These are phyloP conservation scores for Chiroxiphia lanceolata DNA, from an alignment of 2,797 vertebrate genomes.

Conservation along the genomic window DNA sequence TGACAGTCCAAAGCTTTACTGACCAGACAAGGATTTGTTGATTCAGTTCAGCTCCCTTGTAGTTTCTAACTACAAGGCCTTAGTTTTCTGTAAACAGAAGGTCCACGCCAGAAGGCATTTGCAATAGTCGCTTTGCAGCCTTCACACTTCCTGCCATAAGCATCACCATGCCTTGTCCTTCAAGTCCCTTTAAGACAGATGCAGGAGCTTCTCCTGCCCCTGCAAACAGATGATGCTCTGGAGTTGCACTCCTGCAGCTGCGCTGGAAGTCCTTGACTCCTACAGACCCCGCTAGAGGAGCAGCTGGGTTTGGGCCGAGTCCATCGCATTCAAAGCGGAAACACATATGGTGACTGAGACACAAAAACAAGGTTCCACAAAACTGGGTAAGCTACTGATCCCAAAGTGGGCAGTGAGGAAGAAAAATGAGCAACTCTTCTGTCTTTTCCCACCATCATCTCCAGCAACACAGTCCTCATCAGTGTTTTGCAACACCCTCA, in stretches of 20 bases:
- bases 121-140: neutral
- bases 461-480: neutral
- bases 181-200: neutral
- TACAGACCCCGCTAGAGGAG: neutral
- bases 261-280: neutral
- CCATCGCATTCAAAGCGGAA: neutral
- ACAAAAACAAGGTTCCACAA: neutral
- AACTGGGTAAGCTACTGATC: neutral
- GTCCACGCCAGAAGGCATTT: neutral
- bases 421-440: neutral
- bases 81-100: neutral
- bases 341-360: neutral
- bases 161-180: neutral
- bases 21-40: neutral
- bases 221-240: neutral
- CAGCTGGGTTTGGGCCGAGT: neutral
- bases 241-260: neutral
- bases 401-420: neutral
- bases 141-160: accelerated
- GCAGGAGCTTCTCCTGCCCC: accelerated
- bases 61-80: neutral
- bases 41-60: neutral
- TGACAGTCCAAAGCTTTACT: neutral
- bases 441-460: neutral
- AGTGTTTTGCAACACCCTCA: neutral